Evolutionary conservation across 53 echinoderm and acorn worm genomes (phyloP), one percentile per base, ranked within the genome.

Genomic region (Holothuria leucospilota): DNA sequence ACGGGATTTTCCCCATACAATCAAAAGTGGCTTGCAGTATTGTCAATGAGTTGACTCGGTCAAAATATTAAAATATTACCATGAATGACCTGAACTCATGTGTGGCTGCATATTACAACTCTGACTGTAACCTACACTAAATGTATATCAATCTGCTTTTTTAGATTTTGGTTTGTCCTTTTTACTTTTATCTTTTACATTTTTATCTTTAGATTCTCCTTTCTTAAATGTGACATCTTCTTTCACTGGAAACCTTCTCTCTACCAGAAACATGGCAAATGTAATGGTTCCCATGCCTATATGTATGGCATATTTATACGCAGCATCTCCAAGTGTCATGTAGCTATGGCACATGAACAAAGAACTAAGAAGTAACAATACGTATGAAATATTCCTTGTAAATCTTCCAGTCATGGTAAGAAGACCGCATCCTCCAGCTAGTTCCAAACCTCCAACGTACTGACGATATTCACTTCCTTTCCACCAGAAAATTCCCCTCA

Each of bases 341-440:
- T 96, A 93, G 25, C 92, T 91, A 40, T 96, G 96, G n/a, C 94
- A 87, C 94, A 96, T 94, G 21, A 93, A 90, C 39, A 89, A 81
- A 26, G 93, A 82, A 0, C 91, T 86, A 2, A 85, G 73, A 51
- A 96, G 81, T 11, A 94, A 82, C 66, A 94, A 60, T 5, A 91
- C 86, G 60, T 93, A 93, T 11, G 94, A 92, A 15, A 93, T 82
- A 20, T 77, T 86, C 24, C 92, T 51, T 12, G 96, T 86, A 13
- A 86, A 79, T n/a, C 72, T 69, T 11, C 96, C 94, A 0, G 96
- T 91, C 78, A 94, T 73, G 58, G 86, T 64, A 24, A 96, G 87
- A 49, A 96, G 87, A 39, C 96, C 96, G 24, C 84, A 66, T 6
- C 96, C 96, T 78, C 96, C 96, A 13, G 94, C 93, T 26, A 96